Base-by-base conservation (phyloP, 1,140 invertebrate genomes). In the Hyles euphorbiae region DNA sequence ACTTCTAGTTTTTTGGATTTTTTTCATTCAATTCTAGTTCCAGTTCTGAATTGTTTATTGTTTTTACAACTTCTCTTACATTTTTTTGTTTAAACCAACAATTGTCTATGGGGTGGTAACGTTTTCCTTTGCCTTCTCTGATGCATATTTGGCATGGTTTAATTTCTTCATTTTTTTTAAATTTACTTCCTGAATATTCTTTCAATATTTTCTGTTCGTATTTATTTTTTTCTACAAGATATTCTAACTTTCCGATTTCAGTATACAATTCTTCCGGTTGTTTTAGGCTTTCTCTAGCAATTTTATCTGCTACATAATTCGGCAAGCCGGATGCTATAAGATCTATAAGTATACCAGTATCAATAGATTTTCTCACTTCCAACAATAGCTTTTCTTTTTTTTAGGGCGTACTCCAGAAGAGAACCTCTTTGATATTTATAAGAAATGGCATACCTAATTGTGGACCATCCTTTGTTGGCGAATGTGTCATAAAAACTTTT, bases 331-430 rank as follows among this genome's bases (percentile, higher is more conserved):
- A n/a, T 12, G 63, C 67, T 49, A 76, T 74, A 46, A 73, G 53
- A 40, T 68, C 63, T 53, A 76, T 76, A 7, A 73, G 36, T 10
- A 64, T 76, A 0, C 53, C 58, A 44, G 57, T 65, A 61, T 69
- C 67, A 48, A 69, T 72, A 4, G 34, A 8, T 44, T 69, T 67
- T 9, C 56, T 68, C 0, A 66, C 48, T 56, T 74, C 67, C 22
- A 69, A 43, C 62, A 72, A 72, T n/a, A 67, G 58, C 69, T 72
- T 81, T 74, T 67, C 75, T 52, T 52, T 52, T 52, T n/a, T 52
- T 73, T 49, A 66, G 44, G 4, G 53, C 60, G 61, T 69, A 69
- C 0, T 66, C 68, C 58, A 81, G 47, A 49, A 81, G 67, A 5
- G 72, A 71, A 10, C 75, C 73, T 47, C 49, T 7, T 67, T 46